phyloP scores from a whole-genome alignment of 2,888 invertebrate species.

The Furcula furcula region DNA sequence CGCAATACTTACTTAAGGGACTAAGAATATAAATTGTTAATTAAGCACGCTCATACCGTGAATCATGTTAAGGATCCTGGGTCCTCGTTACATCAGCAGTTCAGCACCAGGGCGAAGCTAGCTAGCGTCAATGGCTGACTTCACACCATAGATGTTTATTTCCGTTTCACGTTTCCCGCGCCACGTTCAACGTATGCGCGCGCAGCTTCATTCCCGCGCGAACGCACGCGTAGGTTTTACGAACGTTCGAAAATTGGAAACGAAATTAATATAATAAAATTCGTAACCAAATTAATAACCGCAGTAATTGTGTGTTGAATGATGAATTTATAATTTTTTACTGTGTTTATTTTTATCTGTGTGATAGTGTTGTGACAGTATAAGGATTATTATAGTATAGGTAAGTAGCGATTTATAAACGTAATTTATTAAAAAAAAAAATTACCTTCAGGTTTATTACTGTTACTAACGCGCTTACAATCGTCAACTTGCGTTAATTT shows the following conservation, averaged over 20 bases:
- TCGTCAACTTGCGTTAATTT: too few relatives aligned
- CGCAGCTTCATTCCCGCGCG: constrained; percentile 66
- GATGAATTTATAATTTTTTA: constrained; percentile 38
- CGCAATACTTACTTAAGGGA: too few relatives aligned
- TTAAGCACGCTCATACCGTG: too few relatives aligned
- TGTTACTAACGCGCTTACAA: too few relatives aligned
- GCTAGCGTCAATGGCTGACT: too few relatives aligned
- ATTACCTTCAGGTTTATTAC: too few relatives aligned
- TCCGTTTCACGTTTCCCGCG: constrained; percentile 61
- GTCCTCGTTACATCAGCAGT: too few relatives aligned
- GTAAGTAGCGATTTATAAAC: too few relatives aligned
- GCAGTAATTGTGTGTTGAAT: constrained; percentile 33
- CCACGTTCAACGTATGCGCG: constrained; percentile 50
- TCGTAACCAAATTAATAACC: constrained; percentile 19
- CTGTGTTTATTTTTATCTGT: constrained; percentile 23
- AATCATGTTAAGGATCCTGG: too few relatives aligned
- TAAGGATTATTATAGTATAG: constrained; percentile 11
- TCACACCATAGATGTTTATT: constrained; percentile 39
- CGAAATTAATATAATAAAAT: constrained; percentile 26
- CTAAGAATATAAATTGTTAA: too few relatives aligned
- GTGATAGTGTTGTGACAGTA: constrained; percentile 32
- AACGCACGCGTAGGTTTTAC: constrained; percentile 50
- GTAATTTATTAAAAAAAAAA: too few relatives aligned
- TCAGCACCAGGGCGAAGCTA: too few relatives aligned
- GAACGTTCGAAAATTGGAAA: constrained; percentile 46